Conservation (phyloP, 2,113 vertebrate genomes). For the Egretta garzetta region DNA sequence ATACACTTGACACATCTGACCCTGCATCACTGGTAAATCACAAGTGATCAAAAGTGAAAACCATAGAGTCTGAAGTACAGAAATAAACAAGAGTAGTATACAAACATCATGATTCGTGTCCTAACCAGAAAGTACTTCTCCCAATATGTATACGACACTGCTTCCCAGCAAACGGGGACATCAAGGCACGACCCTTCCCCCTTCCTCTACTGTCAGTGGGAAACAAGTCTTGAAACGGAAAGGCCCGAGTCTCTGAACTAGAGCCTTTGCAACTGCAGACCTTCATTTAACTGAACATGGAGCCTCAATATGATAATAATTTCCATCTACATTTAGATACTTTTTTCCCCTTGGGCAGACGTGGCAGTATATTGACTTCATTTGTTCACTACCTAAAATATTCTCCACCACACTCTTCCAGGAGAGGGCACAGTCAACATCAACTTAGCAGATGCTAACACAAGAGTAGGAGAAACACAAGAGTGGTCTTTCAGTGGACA, state of each 20-base stretch:
- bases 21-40: neutral
- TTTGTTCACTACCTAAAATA: neutral
- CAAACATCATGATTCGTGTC: fast-evolving
- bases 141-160: fast-evolving
- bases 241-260: neutral
- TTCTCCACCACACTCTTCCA: neutral
- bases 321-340: neutral
- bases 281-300: neutral
- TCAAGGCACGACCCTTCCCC: neutral
- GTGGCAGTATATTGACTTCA: neutral
- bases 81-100: neutral
- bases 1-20: neutral
- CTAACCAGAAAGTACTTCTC: neutral
- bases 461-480: neutral
- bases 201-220: neutral
- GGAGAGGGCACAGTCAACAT: neutral
- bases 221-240: neutral
- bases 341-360: neutral
- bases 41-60: neutral
- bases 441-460: neutral
- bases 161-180: neutral
- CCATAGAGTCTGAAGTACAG: neutral
- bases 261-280: neutral
- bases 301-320: neutral
- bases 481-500: neutral